phyloP scores from a whole-genome alignment of 2,797 vertebrate species.

The Microchirus variegatus region DNA sequence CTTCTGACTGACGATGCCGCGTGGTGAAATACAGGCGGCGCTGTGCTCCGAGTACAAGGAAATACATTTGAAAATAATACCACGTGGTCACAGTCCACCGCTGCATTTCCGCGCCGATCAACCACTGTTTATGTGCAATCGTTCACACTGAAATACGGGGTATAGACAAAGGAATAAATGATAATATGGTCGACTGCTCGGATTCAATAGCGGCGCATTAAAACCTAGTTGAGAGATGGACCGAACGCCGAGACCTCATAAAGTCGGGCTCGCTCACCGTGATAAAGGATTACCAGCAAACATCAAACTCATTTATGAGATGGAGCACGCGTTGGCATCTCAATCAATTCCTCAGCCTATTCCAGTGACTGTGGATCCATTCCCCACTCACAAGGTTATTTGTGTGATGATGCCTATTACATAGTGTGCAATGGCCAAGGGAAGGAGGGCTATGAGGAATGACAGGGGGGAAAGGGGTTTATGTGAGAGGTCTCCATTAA shows the following conservation, averaged over 20 bases:
- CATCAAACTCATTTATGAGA: conserved; percentile 35
- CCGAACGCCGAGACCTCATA: conserved; percentile 37
- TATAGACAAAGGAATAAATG: conserved; percentile 24
- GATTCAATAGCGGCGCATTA: conserved; percentile 34
- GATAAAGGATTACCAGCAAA: conserved; percentile 37
- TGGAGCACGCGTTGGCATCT: conserved; percentile 8
- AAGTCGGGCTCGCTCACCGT: conserved; percentile 25
- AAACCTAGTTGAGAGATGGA: conserved; percentile 35
- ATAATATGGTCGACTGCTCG: conserved; percentile 9
- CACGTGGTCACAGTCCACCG: neutral
- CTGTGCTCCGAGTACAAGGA: conserved; percentile 17
- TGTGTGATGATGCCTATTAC: conserved; percentile 14
- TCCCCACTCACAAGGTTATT: conserved; percentile 45
- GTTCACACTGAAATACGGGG: conserved; percentile 8
- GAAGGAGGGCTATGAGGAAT: neutral
- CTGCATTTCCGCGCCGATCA: conserved; percentile 8
- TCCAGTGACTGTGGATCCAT: conserved; percentile 32
- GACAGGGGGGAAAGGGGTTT: conserved; percentile 5
- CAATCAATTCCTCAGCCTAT: conserved; percentile 54
- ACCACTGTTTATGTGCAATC: conserved; percentile 12
- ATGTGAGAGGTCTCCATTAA: conserved; percentile 24
- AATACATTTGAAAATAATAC: conserved; percentile 4
- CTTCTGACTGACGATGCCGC: conserved; percentile 38
- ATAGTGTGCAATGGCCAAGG: conserved; percentile 7
- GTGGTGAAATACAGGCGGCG: conserved; percentile 30